phyloP scores from a whole-genome alignment of 1,140 invertebrate species.

The Cotesia typhae region DNA sequence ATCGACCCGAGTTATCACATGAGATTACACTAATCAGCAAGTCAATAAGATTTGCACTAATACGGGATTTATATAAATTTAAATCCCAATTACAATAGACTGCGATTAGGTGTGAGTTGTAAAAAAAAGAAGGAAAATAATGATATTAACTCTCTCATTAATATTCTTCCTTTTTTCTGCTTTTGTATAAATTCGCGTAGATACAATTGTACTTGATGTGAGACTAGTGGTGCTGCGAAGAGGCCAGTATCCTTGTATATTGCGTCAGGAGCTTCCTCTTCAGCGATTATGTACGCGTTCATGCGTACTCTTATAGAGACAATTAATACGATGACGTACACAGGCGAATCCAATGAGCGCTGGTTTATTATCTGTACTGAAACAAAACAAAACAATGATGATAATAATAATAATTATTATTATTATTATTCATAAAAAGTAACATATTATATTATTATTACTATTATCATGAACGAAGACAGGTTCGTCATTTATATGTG shows the following conservation, averaged over 20 bases:
- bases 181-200: conserved; percentile 14
- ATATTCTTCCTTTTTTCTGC: conserved; percentile 14
- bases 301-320: background rate
- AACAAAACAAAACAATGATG: conserved; percentile 12
- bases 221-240: conserved; percentile 11
- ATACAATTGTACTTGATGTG: conserved; percentile 21
- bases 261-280: conserved; percentile 14
- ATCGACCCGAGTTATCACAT: background rate
- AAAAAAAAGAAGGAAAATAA: conserved; percentile 2
- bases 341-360: conserved; percentile 16
- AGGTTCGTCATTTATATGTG: background rate
- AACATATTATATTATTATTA: background rate
- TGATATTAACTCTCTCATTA: conserved; percentile 1
- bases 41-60: background rate
- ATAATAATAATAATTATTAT: background rate
- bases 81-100: background rate
- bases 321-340: conserved; percentile 42
- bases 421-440: background rate
- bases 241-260: conserved; percentile 12
- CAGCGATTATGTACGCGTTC: background rate
- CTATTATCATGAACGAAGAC: conserved; percentile 25
- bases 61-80: background rate
- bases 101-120: background rate
- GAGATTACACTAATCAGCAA: background rate
- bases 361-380: too few relatives aligned